Evolutionary conservation across 2,797 vertebrate genomes (phyloP), one percentile per base, ranked within the genome.

Genomic region (Hypotaenidia philippensis): DNA sequence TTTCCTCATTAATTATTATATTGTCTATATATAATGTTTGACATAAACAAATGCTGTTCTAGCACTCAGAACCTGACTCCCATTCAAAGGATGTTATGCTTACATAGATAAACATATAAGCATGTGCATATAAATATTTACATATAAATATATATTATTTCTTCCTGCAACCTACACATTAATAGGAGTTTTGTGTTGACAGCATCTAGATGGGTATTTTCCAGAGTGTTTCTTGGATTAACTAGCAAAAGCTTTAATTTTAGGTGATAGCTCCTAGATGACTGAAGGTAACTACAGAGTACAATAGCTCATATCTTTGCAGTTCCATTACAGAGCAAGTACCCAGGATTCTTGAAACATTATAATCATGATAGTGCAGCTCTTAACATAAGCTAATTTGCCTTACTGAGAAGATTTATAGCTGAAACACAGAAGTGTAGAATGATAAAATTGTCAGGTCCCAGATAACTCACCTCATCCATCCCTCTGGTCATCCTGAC

Each of bases 301-400:
- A 0, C 14, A 57, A 44, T 31, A 70, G 17, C 26, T 81, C 72
- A 17, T 60, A 81, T 61, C 57, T 74, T 65, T 81, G 21, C 10
- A 13, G 38, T 68, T 83, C 65, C 53, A 41, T 78, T 81, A 71
- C 27, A 55, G 63, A 50, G 3, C 7, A 91, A 89, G 26, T 60
- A 55, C 50, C 45, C 6, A 1, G 53, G 12, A 83, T 88, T 71
- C 77, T 75, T 49, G 36, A 90, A 85, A 56, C 18, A 29, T 52
- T 83, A 56, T 64, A 60, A 74, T 78, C 36, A 45, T 13, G 20
- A 45, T n/a, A 71, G 21, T 68, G 57, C 20, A 81, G 76, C 57
- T 89, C 61, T 91, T 74, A 89, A 41, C 12, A 25, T 65, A 83
- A 63, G 31, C 47, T 89, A 72, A 85, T 91, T 93, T 90, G 14